Conservation (phyloP, 2,888 invertebrate genomes). For the Diarsia brunnea region DNA sequence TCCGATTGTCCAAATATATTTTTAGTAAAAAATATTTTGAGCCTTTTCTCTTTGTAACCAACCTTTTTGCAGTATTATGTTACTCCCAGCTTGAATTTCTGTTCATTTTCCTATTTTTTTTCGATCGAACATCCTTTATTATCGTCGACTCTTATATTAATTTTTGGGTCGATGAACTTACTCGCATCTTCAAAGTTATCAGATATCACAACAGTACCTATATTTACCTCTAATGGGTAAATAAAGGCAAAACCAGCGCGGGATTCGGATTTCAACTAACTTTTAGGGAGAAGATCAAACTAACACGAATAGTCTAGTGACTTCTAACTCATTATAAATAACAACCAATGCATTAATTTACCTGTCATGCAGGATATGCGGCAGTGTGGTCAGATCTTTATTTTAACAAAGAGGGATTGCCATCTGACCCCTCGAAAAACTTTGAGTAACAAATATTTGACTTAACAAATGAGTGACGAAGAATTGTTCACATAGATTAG, state of each 20-base stretch:
- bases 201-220: slow-evolving; percentile 18
- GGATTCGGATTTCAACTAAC: not conserved
- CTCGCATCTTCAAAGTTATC: slow-evolving; percentile 3
- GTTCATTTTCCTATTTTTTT: slow-evolving; percentile 2
- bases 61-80: slow-evolving; percentile 9
- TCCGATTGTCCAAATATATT: slow-evolving; percentile 13
- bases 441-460: slow-evolving; percentile 27
- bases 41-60: slow-evolving; percentile 5
- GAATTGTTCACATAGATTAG: slow-evolving; percentile 41
- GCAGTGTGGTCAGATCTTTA: not conserved
- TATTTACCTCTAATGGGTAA: not conserved
- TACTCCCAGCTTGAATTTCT: not conserved
- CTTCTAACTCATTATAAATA: not conserved
- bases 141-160: not conserved
- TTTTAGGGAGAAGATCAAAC: not conserved
- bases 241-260: not conserved
- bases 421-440: not conserved
- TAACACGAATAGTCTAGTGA: not conserved
- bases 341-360: not conserved
- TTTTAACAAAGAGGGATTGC: not conserved
- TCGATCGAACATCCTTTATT: slow-evolving; percentile 6
- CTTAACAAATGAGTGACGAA: slow-evolving; percentile 18
- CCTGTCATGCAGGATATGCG: not conserved
- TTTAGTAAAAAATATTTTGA: slow-evolving; percentile 7
- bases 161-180: slow-evolving; percentile 15